Evolutionary conservation across 1,140 invertebrate species (phyloP), one percentile per base, ranked within the genome.

Genomic region (Drosophila eugracilis): DNA sequence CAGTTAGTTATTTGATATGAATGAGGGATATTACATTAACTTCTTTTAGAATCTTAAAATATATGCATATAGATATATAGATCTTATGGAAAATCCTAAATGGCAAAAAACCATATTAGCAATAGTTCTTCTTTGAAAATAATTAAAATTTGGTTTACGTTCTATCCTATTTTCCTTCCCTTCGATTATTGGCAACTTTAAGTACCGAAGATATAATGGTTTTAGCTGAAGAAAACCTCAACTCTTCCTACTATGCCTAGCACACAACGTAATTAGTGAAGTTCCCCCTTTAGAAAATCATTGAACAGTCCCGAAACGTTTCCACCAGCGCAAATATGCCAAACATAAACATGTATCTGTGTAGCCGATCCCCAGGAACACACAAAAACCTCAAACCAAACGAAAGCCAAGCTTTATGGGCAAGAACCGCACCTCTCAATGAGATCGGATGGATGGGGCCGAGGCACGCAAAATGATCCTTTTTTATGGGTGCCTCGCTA

Each of bases 381-480:
- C 44, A 32, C 10, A 28, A 54, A 37, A 54, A 54, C 34, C 36
- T 5, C 22, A 21, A 26, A 45, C 42, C 37, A 37, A n/a, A 12
- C 54, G 24, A 55, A 36, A 36, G 37, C 28, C 9, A 12, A 26
- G 22, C 55, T 58, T 53, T 36, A 39, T 42, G 59, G 30, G 21
- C 59, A 21, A 60, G 60, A 65, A 65, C 60, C 60, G 60, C 60
- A 62, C 57, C 60, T 65, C 60, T 65, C 6, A 65, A 65, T 65
- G 60, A 14, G 60, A 48, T 30, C 41, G 30, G 60, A 65, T 65
- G 60, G 60, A 65, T 65, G 57, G 60, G 57, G 60, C 57, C 24
- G 57, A 47, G 60, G 60, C 60, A 65, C 60, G 60, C 60, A 65
- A 65, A 65, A 65, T 65, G 57, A 65, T 65, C 60, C 60, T 65